A percentile compares a stretch with the other conserved stretches of the same genome.
These are phyloP conservation scores for Scaptomyza caliginosa DNA, from an alignment of 2,888 invertebrate species.

Conservation along the genomic window DNA sequence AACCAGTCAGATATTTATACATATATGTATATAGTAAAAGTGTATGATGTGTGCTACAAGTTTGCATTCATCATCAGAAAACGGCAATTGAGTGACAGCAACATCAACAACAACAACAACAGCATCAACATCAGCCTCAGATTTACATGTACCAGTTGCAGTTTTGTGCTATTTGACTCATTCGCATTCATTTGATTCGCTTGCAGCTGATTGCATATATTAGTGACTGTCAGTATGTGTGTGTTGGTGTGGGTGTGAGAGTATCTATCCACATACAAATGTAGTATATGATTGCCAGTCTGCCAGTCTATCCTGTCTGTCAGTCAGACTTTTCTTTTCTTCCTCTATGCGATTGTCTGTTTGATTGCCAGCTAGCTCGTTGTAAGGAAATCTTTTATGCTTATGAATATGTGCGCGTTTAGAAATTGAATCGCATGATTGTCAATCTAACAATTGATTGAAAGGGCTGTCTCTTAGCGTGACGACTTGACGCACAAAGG, in stretches of 20 bases:
- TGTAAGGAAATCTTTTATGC: conserved; percentile 61
- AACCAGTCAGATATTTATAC: conserved; percentile 11
- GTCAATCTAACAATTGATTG: conserved; percentile 61
- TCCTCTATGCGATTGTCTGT: conserved; percentile 45
- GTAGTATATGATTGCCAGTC: conserved; percentile 6
- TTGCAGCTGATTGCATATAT: conserved; percentile 65
- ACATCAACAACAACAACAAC: conserved; percentile 25
- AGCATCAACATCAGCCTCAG: conserved; percentile 34
- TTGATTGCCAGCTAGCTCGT: conserved; percentile 58
- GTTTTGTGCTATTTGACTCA: conserved; percentile 44
- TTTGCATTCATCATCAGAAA: conserved; percentile 68
- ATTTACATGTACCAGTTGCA: conserved; percentile 66
- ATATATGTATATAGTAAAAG: neutral
- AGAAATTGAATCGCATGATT: conserved; percentile 55
- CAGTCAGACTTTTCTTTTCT: conserved; percentile 2
- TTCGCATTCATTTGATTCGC: conserved; percentile 67
- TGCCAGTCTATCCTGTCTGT: conserved; percentile 9
- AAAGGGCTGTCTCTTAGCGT: conserved; percentile 33
- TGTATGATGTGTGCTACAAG: conserved; percentile 29
- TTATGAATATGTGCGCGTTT: conserved; percentile 68
- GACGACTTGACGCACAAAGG: conserved; percentile 12
- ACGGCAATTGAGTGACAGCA: conserved; percentile 69
- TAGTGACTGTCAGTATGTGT: conserved; percentile 49
- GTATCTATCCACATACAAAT: neutral
- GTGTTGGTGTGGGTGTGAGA: conserved; percentile 33